Evolutionary conservation across 2,888 invertebrate species (phyloP), one percentile per base, ranked within the genome.

Genomic region (Leptopterna dolabrata): DNA sequence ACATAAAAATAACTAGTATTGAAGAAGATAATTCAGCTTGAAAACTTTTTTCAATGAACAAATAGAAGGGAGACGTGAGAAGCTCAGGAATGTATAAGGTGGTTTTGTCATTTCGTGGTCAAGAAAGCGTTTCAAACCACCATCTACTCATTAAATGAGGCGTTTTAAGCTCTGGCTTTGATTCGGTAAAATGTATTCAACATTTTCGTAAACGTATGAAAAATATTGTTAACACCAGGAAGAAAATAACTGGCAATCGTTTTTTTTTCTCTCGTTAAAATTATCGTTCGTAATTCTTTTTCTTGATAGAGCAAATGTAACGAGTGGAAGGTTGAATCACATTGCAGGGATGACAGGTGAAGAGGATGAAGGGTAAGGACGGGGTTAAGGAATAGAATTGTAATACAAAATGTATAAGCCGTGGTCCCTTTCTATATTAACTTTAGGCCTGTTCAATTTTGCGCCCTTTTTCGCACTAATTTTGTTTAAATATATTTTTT

Each of bases 361-460:
- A 24, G 11, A 63, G 63, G 63, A 63, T 63, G 24, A 63, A 63
- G n/a, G 36, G 30, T 24, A 14, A 73, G 73, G 73, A 73, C 30
- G 41, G 73, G 73, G 36, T 30, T 11, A 27, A 36, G 73, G 73
- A 36, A 73, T 41, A 19, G 24, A 70, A n/a, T 24, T 16, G 19
- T 16, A 73, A 36, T 41, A 73, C 19, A 30, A 78, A 45, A 45
- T 76, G 36, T 45, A 45, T 14, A 24, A 78, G 78, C 78, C 78
- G 78, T 78, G 78, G 78, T 45, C 78, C 78, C 78, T 2, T 19
- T 45, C 4, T 73, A 36, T 36, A 14, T 73, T 71, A 14, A 30
- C n/a, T 82, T 85, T 85, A 85, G 85, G 85, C 85, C 85, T 85
- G 71, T 85, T 27, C 14, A 76, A 45, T 24, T 73, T 85, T 83